Evolutionary conservation across 2,113 vertebrate species (phyloP).

Genomic region (Calypte anna): DNA sequence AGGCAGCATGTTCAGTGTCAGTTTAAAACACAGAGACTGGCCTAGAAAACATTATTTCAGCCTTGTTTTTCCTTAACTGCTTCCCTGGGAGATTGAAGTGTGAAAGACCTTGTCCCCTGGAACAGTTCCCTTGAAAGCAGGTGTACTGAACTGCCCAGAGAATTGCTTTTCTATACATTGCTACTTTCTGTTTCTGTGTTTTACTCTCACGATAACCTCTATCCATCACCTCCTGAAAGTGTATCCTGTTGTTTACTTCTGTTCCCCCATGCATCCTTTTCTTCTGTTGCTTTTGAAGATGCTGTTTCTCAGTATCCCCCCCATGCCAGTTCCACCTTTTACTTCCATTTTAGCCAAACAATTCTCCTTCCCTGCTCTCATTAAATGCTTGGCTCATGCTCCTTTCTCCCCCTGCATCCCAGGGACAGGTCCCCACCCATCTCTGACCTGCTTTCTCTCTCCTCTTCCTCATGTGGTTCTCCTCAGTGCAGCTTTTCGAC

Average conservation of each 20-base stretch:
- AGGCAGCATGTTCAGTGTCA: neutral
- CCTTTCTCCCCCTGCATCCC: neutral
- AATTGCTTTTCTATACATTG: neutral
- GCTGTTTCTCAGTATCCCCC: neutral
- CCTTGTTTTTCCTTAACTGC: neutral
- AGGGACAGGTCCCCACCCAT: rapidly evolving
- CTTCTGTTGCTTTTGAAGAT: neutral
- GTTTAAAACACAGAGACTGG: neutral
- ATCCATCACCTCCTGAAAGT: neutral
- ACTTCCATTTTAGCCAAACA: neutral
- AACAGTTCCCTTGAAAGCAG: neutral
- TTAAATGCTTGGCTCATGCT: neutral
- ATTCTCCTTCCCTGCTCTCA: neutral
- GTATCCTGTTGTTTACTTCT: neutral
- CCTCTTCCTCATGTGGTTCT: neutral
- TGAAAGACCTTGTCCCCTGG: neutral
- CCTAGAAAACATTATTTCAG: neutral
- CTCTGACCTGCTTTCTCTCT: neutral
- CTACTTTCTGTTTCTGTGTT: neutral
- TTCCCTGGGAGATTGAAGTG: neutral
- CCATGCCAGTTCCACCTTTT: neutral
- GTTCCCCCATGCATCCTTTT: neutral
- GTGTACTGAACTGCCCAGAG: neutral
- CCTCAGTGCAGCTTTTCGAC: neutral
- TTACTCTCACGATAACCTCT: neutral